Conservation (phyloP, 2,797 vertebrate genomes). For the Sebastiscus tertius region DNA sequence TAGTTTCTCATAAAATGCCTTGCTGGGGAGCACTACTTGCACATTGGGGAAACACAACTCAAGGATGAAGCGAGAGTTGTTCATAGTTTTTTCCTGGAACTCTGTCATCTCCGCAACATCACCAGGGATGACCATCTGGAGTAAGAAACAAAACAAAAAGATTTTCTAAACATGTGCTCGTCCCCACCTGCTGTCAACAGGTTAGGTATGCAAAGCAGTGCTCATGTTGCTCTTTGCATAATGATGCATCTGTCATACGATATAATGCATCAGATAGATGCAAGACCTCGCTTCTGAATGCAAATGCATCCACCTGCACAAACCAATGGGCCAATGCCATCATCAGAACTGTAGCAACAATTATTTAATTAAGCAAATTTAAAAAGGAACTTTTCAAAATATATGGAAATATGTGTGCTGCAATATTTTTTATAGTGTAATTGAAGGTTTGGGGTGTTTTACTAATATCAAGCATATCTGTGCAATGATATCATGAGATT, state of each 20-base stretch:
- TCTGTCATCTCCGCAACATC: slow-evolving; percentile 95
- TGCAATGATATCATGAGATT: neutral
- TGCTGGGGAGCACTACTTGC: slow-evolving; percentile 90
- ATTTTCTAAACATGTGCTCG: neutral
- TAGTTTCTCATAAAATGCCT: slow-evolving; percentile 95
- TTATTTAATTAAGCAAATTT: neutral
- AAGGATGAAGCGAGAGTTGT: slow-evolving; percentile 93
- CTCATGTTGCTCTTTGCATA: slow-evolving; percentile 44
- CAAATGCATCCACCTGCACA: slow-evolving; percentile 52
- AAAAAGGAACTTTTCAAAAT: neutral
- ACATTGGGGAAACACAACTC: slow-evolving; percentile 92
- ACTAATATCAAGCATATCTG: neutral
- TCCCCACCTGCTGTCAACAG: slow-evolving; percentile 19
- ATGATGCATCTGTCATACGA: slow-evolving; percentile 25
- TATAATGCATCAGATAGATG: slow-evolving; percentile 4
- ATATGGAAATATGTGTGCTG: neutral
- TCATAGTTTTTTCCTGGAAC: slow-evolving; percentile 98
- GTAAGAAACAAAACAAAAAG: slow-evolving; percentile 37
- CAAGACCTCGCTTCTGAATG: slow-evolving; percentile 31
- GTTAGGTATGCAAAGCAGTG: slow-evolving; percentile 38
- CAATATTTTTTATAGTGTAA: neutral
- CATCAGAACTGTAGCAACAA: neutral
- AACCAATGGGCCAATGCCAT: neutral
- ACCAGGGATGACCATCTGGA: slow-evolving; percentile 98
- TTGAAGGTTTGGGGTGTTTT: neutral